These are phyloP conservation scores for Coregonus sp. DNA, from an alignment of 2,797 vertebrate genomes.

Conservation along the genomic window DNA sequence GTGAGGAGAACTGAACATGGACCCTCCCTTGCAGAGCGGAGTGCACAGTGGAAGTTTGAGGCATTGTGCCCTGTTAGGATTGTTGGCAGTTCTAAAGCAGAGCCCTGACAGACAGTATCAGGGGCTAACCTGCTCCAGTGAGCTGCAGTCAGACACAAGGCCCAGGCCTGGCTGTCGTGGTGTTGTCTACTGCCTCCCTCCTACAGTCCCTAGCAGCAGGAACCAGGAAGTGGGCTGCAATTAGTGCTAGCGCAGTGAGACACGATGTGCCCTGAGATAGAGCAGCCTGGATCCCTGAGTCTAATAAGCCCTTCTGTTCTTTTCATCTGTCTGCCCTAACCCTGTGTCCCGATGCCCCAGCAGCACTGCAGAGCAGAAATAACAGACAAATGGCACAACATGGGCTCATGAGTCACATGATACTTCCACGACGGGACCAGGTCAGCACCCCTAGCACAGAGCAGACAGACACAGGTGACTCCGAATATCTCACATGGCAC, in stretches of 20 bases:
- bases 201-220: conserved; percentile 6
- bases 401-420: too few species aligned
- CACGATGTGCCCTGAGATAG: conserved; percentile 28
- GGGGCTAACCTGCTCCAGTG: neutral
- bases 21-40: neutral
- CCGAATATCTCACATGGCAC: neutral
- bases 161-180: neutral
- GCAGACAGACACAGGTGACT: neutral
- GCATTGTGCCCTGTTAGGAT: neutral
- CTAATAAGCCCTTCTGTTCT: conserved; percentile 31
- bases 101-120: neutral
- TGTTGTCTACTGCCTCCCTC: neutral
- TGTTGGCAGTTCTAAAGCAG: neutral
- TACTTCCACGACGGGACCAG: neutral
- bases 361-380: neutral
- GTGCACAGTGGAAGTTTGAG: neutral
- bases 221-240: conserved; percentile 34
- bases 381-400: neutral
- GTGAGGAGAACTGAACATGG: neutral
- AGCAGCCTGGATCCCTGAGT: conserved; percentile 22
- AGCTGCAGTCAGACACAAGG: neutral
- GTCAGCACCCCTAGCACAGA: neutral
- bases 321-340: conserved; percentile 29
- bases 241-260: conserved; percentile 25
- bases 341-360: neutral